Conservation (phyloP, 2,113 vertebrate species). For the Psittacula cyanocephala region DNA sequence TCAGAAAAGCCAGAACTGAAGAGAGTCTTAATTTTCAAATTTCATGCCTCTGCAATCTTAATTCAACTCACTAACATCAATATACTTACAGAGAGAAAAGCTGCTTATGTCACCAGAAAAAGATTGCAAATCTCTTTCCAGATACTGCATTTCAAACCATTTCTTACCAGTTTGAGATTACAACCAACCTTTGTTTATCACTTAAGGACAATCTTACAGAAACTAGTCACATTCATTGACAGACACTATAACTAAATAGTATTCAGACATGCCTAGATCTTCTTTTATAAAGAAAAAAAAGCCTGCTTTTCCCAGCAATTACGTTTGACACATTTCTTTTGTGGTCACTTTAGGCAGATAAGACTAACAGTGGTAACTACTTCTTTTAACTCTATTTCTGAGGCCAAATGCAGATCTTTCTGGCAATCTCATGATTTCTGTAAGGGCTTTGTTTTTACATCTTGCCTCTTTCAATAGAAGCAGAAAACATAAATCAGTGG, state of each 20-base stretch:
- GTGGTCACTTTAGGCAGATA: background rate
- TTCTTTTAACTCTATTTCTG: background rate
- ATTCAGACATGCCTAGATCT: background rate
- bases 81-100: background rate
- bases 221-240: background rate
- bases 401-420: background rate
- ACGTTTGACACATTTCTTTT: background rate
- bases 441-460: background rate
- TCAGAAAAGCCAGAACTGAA: background rate
- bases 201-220: background rate
- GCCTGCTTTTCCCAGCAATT: background rate
- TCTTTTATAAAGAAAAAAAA: background rate
- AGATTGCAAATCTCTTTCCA: background rate
- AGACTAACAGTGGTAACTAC: background rate
- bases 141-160: background rate
- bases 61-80: background rate
- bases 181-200: background rate
- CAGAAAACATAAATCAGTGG: background rate
- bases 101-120: background rate
- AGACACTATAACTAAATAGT: background rate
- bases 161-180: background rate
- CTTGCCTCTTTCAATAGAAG: background rate
- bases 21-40: background rate
- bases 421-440: background rate
- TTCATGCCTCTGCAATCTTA: background rate